These are phyloP conservation scores for Gadus macrocephalus DNA, from an alignment of 2,113 vertebrate species.

Conservation along the genomic window DNA sequence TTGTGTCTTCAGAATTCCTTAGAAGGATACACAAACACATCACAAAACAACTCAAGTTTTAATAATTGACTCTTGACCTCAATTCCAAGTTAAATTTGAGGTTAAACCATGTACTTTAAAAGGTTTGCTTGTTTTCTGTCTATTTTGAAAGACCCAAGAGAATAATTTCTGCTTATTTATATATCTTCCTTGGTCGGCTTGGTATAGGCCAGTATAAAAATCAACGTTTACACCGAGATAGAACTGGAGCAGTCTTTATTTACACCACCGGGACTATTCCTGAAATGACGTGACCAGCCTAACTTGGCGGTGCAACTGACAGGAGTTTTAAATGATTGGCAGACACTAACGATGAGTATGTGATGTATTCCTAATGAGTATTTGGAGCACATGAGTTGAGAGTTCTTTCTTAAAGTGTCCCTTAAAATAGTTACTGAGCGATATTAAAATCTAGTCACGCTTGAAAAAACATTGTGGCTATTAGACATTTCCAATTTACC, in stretches of 20 bases:
- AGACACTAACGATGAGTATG: neutral
- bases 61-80: no score
- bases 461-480: no score
- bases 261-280: constrained; percentile 33
- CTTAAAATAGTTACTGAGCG: neutral
- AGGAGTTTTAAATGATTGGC: constrained; percentile 17
- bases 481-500: constrained; percentile 17
- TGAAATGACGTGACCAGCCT: constrained; percentile 11
- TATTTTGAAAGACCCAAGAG: constrained; percentile 12
- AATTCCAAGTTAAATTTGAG: neutral
- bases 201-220: constrained; percentile 41
- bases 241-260: constrained; percentile 18
- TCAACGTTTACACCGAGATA: constrained; percentile 36
- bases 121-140: constrained; percentile 11
- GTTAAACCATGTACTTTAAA: neutral
- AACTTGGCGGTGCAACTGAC: constrained; percentile 35
- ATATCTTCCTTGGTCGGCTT: constrained; percentile 16
- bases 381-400: neutral
- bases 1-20: no score
- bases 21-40: no score
- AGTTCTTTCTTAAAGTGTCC: no score
- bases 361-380: neutral
- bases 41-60: no score
- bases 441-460: neutral
- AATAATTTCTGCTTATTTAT: constrained; percentile 16